A percentile compares a stretch with the other conserved stretches of the same genome.
Conservation (phyloP, 2,888 invertebrate genomes). For the Entomobrya multifasciata region DNA sequence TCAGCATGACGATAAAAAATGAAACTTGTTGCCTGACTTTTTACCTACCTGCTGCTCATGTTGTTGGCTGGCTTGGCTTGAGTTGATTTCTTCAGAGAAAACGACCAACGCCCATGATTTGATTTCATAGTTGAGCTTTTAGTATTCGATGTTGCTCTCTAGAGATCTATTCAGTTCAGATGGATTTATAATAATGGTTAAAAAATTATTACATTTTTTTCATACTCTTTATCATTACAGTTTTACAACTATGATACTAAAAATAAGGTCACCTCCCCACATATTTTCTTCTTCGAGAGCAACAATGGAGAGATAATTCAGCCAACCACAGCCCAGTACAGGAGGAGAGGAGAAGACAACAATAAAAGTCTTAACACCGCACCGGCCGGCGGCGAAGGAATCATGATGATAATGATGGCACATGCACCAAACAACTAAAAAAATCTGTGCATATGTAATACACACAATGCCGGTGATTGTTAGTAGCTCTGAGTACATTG, state of each 20-base stretch:
- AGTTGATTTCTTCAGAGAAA: background rate
- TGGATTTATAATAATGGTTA: background rate
- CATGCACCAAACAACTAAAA: background rate
- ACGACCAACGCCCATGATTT: slow-evolving; percentile 23
- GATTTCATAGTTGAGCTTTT: too few species aligned
- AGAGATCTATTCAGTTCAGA: background rate
- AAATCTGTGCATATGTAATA: background rate
- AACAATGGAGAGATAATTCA: too few species aligned
- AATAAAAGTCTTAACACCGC: background rate
- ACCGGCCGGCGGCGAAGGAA: background rate
- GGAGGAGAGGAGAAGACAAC: background rate
- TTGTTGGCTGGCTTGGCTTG: too few species aligned
- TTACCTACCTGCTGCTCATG: too few species aligned
- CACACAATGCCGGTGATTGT: too few species aligned
- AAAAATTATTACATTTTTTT: background rate
- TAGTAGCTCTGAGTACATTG: too few species aligned
- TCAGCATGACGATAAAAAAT: background rate
- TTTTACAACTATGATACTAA: background rate
- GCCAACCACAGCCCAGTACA: background rate
- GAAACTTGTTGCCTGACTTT: background rate
- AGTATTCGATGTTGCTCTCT: background rate
- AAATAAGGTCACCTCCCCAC: slow-evolving; percentile 1
- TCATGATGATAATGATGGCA: background rate
- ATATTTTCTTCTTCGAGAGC: too few species aligned
- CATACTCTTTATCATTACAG: background rate